Conservation (phyloP, 1,140 invertebrate genomes). For the Eufriesea mexicana region DNA sequence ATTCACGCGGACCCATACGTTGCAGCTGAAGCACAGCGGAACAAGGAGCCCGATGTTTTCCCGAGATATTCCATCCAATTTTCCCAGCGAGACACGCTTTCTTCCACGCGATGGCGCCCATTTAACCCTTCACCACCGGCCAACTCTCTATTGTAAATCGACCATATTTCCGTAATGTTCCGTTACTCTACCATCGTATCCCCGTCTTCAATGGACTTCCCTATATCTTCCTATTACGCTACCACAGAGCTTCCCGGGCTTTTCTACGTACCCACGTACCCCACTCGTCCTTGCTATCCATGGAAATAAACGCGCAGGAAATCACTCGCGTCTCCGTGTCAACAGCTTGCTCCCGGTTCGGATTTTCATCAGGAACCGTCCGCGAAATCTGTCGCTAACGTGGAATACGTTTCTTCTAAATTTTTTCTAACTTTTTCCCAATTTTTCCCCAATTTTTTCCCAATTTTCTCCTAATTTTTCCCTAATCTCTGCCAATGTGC, state of each 20-base stretch:
- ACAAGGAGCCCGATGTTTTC: background rate
- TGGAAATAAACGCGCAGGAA: background rate
- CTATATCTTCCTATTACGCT: background rate
- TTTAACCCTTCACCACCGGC: slow-evolving; percentile 1
- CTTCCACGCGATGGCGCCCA: background rate
- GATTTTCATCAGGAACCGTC: too few relatives aligned
- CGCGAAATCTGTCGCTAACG: too few relatives aligned
- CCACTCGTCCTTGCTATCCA: background rate
- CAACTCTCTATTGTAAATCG: background rate
- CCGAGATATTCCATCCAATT: background rate
- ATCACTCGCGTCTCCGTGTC: background rate
- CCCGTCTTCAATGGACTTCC: background rate
- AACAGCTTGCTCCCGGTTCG: too few relatives aligned
- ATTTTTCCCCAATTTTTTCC: too few relatives aligned
- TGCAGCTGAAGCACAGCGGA: background rate
- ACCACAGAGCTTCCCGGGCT: too few relatives aligned
- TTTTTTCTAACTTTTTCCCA: too few relatives aligned
- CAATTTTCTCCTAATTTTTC: too few relatives aligned
- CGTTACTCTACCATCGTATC: background rate
- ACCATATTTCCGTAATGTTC: background rate
- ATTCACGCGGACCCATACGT: slow-evolving; percentile 7
- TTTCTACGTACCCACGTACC: background rate
- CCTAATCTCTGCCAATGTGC: too few relatives aligned
- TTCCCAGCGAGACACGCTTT: too few relatives aligned
- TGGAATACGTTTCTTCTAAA: too few relatives aligned